Percentiles rank a stretch among this genome's conserved stretches.
Conservation (phyloP, 1,140 invertebrate genomes). For the Bombus polaris region DNA sequence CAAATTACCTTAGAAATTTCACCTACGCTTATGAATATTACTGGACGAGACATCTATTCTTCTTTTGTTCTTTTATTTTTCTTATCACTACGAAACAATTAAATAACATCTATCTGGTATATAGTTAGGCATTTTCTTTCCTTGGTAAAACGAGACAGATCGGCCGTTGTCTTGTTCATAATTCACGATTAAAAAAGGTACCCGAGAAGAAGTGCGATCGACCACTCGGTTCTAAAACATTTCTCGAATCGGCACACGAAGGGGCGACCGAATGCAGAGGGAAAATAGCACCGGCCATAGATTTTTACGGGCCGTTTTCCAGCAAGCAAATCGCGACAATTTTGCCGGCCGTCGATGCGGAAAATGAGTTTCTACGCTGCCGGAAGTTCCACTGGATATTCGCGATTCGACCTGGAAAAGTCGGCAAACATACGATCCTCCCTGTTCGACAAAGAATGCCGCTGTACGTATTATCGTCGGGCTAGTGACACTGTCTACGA, state of each 20-base stretch:
- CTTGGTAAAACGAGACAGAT: not conserved
- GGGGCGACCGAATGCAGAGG: not conserved
- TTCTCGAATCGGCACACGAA: conserved; percentile 14
- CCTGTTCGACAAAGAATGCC: not conserved
- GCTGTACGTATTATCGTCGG: not conserved
- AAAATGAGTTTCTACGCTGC: conserved; percentile 76
- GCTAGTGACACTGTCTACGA: not conserved
- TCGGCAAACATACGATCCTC: conserved; percentile 28
- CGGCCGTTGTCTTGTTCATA: not conserved
- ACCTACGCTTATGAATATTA: too few relatives aligned
- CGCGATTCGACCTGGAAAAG: conserved; percentile 42
- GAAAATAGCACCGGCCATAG: conserved; percentile 7
- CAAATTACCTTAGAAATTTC: too few relatives aligned
- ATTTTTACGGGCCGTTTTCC: conserved; percentile 51
- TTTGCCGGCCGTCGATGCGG: conserved; percentile 74
- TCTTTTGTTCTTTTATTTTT: too few relatives aligned
- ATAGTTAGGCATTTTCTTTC: not conserved
- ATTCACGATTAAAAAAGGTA: not conserved
- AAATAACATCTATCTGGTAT: not conserved
- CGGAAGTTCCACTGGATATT: conserved; percentile 51
- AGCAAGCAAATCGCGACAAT: conserved; percentile 69
- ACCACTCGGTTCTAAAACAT: not conserved
- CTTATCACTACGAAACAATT: not conserved
- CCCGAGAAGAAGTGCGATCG: too few relatives aligned
- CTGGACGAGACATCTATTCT: too few relatives aligned